Conservation (phyloP, 2,797 vertebrate species). For the Dromococcyx pavoninus region DNA sequence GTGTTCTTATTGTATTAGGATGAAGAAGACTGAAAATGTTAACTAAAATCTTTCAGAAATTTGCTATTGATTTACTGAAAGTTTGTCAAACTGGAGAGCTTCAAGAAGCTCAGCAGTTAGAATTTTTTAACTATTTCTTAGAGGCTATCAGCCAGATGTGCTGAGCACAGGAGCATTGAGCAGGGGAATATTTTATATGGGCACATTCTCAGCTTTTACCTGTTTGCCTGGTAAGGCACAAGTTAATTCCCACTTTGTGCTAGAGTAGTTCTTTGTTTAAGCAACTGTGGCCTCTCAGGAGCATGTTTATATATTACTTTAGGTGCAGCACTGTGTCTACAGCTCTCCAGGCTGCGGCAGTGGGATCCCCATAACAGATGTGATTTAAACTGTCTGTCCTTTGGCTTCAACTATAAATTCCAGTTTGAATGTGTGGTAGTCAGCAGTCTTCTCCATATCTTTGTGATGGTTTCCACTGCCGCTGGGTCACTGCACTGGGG, state of each 20-base stretch:
- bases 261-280: neutral
- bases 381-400: constrained; percentile 1
- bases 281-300: neutral
- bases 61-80: neutral
- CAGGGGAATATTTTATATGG: neutral
- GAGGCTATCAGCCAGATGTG: neutral
- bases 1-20: neutral
- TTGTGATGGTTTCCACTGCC: neutral
- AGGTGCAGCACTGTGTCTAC: neutral
- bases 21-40: neutral
- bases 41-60: constrained; percentile 11
- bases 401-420: constrained; percentile 8
- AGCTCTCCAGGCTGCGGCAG: neutral
- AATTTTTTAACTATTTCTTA: neutral
- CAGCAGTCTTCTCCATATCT: neutral
- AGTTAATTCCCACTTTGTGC: neutral
- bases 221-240: neutral
- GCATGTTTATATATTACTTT: neutral
- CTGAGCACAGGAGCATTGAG: neutral
- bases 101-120: neutral
- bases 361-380: neutral
- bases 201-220: neutral
- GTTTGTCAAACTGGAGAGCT: neutral
- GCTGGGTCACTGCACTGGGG: neutral
- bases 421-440: neutral